Evolutionary conservation across 2,113 vertebrate species (phyloP), one percentile per base, ranked within the genome.

Genomic region (Chroicocephalus ridibundus): DNA sequence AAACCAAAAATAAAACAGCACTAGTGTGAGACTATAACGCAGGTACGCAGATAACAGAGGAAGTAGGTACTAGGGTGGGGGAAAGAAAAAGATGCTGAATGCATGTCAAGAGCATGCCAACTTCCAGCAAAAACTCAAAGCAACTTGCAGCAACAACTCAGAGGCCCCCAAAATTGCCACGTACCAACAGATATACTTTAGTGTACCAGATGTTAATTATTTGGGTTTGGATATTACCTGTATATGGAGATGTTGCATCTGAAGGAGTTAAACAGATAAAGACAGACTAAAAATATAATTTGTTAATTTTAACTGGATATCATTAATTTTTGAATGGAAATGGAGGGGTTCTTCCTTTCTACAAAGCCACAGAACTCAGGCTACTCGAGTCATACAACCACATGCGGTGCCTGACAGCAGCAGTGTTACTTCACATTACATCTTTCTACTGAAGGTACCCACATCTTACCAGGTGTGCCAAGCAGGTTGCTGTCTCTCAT

Each of bases 401-500:
- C 36, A 34, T 0, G 31, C 1, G n/a, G n/a, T n/a, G 25, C 47
- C 29, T 20, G 65, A 49, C 13, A 70, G 36, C 22, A 69, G 19
- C 1, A 51, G 19, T 0, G 1, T 16, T 51, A 42, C 15, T 68
- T 64, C 40, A 40, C 22, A 0, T 8, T 7, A 29, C 24, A 54
- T 10, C 52, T n/a, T 46, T 69, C 74, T 72, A 3, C 36, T 26
- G 36, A 62, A 74, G 10, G 78, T 24, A 79, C 31, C n/a, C 51
- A 29, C 69, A 44, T 88, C 97, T 98, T 97, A 99, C 99, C 99
- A 86, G 99, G 99, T 44, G 99, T 99, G 95, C 99, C 99, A 88
- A 99, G 98, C 94, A 99, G 98, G 96, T 99, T 99, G 64, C 98
- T 97, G 96, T 99, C 99, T 97, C 99, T 99, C 99, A 99, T 99